Percentiles rank a stretch among this genome's conserved stretches.
These are phyloP conservation scores for Centroberyx gerrardi DNA, from an alignment of 2,797 vertebrate species.

Conservation along the genomic window DNA sequence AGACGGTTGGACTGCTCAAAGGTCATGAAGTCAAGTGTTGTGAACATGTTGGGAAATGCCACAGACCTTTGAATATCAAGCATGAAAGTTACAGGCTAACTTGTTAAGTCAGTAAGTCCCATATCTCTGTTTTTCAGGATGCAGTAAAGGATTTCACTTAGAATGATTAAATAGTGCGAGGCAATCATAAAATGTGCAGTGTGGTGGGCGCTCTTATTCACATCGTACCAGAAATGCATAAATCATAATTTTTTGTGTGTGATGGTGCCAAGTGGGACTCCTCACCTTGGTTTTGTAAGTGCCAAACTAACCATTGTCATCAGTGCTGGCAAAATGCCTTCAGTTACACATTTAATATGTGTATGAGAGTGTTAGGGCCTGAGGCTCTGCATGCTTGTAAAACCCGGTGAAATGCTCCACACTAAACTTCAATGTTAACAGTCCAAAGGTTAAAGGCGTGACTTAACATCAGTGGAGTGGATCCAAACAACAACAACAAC, in stretches of 20 bases:
- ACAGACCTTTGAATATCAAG: not conserved
- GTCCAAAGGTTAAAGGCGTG: too few relatives aligned
- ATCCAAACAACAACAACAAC: too few relatives aligned
- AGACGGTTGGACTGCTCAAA: not conserved
- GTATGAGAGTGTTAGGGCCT: not conserved
- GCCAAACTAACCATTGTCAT: not conserved
- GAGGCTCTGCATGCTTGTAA: not conserved
- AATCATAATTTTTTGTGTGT: not conserved
- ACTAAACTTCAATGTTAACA: too few relatives aligned
- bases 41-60: constrained; percentile 7
- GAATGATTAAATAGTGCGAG: not conserved
- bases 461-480: too few relatives aligned
- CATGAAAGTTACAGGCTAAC: not conserved
- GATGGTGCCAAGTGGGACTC: not conserved
- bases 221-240: too few relatives aligned
- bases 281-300: not conserved
- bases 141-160: too few relatives aligned
- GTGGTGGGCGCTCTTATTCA: not conserved
- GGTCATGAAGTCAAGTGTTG: not conserved
- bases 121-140: not conserved
- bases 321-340: not conserved
- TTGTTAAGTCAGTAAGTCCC: not conserved
- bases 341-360: not conserved
- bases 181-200: not conserved
- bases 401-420: too few relatives aligned